These are phyloP conservation scores for Aromia moschata DNA, from an alignment of 2,888 invertebrate genomes.

Conservation along the genomic window DNA sequence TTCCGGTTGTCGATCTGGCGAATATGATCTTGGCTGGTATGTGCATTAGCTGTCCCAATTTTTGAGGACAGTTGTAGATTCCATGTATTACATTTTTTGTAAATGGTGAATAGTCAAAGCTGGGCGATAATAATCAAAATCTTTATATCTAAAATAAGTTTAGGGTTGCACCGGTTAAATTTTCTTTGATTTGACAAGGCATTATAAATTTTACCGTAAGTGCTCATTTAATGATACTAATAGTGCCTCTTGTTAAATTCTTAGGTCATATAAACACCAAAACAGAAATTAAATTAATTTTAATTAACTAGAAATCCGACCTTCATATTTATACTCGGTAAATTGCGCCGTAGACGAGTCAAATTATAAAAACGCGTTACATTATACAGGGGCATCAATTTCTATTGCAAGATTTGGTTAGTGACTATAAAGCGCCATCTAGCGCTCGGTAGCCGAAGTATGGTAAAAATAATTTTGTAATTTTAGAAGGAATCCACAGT, in stretches of 20 bases:
- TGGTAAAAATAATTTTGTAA: neutral
- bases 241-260: neutral
- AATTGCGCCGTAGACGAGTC: neutral
- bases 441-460: neutral
- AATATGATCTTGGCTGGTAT: too few relatives aligned
- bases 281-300: neutral
- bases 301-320: neutral
- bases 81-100: too few relatives aligned
- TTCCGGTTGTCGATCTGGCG: too few relatives aligned
- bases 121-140: too few relatives aligned
- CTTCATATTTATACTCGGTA: neutral
- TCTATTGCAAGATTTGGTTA: neutral
- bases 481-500: neutral
- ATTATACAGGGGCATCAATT: neutral
- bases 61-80: too few relatives aligned
- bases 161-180: neutral
- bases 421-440: neutral
- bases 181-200: neutral
- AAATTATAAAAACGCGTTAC: neutral
- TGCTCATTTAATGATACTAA: neutral
- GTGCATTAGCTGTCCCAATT: too few relatives aligned
- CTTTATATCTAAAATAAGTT: too few relatives aligned
- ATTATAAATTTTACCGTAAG: neutral
- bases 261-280: neutral
- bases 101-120: too few relatives aligned